Percentiles rank a stretch among this genome's conserved stretches.
Conservation (phyloP, 2,113 vertebrate genomes). For the Ancistrus triradiatus region DNA sequence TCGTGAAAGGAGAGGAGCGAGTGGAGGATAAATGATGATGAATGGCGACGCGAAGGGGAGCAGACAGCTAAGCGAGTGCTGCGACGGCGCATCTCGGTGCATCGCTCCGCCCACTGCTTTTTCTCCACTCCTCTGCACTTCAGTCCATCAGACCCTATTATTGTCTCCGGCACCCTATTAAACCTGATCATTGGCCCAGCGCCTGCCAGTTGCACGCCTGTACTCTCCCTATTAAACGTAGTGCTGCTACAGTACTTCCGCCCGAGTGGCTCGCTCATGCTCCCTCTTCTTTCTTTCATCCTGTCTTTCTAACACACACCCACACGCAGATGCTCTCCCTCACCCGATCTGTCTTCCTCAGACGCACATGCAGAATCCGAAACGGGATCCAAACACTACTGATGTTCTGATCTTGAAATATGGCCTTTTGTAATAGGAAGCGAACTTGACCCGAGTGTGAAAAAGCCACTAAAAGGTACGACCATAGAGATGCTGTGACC, state of each 20-base stretch:
- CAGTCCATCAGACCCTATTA: slow-evolving; percentile 46
- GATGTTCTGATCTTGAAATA: slow-evolving; percentile 10
- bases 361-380: background rate
- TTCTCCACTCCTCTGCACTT: slow-evolving; percentile 23
- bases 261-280: slow-evolving; percentile 16
- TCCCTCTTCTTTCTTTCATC: background rate
- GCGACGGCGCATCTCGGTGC: no score
- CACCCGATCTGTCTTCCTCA: background rate
- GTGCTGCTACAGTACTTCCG: slow-evolving; percentile 25
- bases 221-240: slow-evolving; percentile 42
- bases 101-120: no score
- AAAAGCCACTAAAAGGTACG: no score
- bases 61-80: slow-evolving; percentile 41
- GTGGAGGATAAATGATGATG: slow-evolving; percentile 40
- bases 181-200: slow-evolving; percentile 40
- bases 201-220: slow-evolving; percentile 43
- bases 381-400: background rate
- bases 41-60: slow-evolving; percentile 24
- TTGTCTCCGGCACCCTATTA: slow-evolving; percentile 43
- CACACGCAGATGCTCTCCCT: slow-evolving; percentile 24
- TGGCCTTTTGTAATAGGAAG: no score
- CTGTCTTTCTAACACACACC: slow-evolving; percentile 26
- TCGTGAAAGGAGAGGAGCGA: slow-evolving; percentile 18
- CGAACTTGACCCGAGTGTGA: no score
- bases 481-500: no score